Conservation (phyloP, 2,797 vertebrate species). For the Parauchenoglanis ngamensis region DNA sequence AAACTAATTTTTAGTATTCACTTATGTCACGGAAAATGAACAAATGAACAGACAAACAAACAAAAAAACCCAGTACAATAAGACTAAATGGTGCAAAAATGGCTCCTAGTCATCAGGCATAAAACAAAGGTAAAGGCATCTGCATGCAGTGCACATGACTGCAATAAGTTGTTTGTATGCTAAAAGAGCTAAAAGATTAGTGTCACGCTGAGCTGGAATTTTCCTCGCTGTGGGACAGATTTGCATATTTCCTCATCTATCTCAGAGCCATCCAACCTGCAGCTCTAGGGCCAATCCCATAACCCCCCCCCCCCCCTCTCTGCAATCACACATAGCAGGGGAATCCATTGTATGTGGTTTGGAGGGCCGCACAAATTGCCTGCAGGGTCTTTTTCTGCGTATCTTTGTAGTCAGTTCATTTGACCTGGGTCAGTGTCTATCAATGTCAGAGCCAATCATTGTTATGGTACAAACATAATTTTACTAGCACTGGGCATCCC, state of each 20-base stretch:
- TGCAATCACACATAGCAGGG: slow-evolving; percentile 28
- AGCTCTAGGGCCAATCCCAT: slow-evolving; percentile 25
- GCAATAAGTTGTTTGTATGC: slow-evolving; percentile 46
- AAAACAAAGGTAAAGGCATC: slow-evolving; percentile 34
- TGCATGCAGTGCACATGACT: slow-evolving; percentile 29
- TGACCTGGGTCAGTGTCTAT: slow-evolving; percentile 24
- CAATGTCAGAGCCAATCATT: slow-evolving; percentile 35
- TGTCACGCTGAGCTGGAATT: slow-evolving; percentile 48
- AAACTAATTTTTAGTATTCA: background rate
- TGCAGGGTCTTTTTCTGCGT: slow-evolving; percentile 32
- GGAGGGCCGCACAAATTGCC: slow-evolving; percentile 38
- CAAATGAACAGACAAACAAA: background rate
- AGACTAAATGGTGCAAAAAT: background rate
- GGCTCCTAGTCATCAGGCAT: background rate
- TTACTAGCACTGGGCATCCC: background rate
- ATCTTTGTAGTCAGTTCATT: slow-evolving; percentile 42
- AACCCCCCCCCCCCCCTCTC: background rate
- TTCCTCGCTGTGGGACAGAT: slow-evolving; percentile 40
- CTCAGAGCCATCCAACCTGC: slow-evolving; percentile 39
- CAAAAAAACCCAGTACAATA: background rate
- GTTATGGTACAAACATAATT: slow-evolving; percentile 17
- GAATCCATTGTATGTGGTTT: slow-evolving; percentile 34
- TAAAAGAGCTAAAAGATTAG: slow-evolving; percentile 44
- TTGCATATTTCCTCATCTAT: slow-evolving; percentile 56
- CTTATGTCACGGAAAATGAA: background rate